Evolutionary conservation across 64 coral and sea anemone genomes (phyloP).

Genomic region (Montipora cactus): DNA sequence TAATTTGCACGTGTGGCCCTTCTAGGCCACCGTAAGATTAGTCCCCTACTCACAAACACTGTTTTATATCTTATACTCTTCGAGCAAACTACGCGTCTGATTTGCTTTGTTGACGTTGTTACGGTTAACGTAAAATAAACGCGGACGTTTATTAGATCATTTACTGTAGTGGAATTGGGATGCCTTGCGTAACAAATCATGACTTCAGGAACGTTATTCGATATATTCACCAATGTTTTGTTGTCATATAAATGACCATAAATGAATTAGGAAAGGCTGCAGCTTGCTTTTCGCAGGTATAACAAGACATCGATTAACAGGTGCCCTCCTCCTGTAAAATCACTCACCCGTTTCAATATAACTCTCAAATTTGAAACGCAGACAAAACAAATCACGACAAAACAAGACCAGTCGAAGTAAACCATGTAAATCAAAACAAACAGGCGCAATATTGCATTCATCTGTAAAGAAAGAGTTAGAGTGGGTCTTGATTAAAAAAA

Average conservation of each 20-base stretch:
- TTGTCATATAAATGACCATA: not conserved
- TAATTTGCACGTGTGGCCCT: too few relatives aligned
- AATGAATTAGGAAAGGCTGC: not conserved
- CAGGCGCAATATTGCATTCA: too few relatives aligned
- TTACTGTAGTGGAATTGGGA: too few relatives aligned
- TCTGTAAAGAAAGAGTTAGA: too few relatives aligned
- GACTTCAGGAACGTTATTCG: not conserved
- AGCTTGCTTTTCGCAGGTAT: not conserved
- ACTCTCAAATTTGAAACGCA: not conserved
- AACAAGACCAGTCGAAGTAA: not conserved
- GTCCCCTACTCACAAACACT: too few relatives aligned
- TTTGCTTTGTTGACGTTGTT: too few relatives aligned
- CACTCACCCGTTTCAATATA: slow-evolving; percentile 19
- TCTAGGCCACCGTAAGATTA: too few relatives aligned
- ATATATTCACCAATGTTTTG: not conserved
- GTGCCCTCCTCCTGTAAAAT: not conserved
- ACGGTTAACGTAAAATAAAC: too few relatives aligned
- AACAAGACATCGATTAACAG: not conserved
- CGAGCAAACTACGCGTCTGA: too few relatives aligned
- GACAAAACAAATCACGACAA: slow-evolving; percentile 9
- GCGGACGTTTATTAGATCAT: too few relatives aligned
- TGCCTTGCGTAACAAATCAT: not conserved
- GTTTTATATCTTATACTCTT: too few relatives aligned
- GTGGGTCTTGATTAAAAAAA: not conserved
- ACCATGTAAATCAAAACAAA: not conserved